Conservation (phyloP, 2,888 invertebrate species). For the Sturmia bella region DNA sequence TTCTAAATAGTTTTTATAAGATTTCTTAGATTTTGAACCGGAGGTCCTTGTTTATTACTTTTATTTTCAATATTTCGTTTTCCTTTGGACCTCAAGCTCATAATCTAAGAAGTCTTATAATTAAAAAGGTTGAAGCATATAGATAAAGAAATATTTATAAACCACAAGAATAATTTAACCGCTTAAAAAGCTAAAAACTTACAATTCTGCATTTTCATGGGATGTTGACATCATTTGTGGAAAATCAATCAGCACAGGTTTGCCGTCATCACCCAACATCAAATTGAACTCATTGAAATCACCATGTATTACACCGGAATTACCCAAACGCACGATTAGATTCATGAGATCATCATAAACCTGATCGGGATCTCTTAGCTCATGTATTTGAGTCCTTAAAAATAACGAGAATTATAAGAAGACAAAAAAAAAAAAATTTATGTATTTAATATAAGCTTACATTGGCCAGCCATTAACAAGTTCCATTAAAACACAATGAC, state of each 20-base stretch:
- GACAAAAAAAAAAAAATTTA: neutral
- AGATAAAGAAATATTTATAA: too few species aligned
- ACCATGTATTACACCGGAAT: conserved; percentile 98
- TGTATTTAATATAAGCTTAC: conserved; percentile 82
- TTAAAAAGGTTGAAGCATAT: too few species aligned
- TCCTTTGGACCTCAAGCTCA: too few species aligned
- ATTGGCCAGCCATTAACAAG: conserved; percentile 91
- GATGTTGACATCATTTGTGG: conserved; percentile 99
- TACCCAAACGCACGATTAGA: conserved; percentile 93
- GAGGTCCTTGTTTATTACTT: too few species aligned
- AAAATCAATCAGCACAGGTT: conserved; percentile 96
- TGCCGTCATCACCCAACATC: conserved; percentile 90
- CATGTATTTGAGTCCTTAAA: conserved; percentile 85
- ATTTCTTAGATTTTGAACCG: too few species aligned
- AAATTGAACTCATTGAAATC: conserved; percentile 99
- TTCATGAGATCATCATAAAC: conserved; percentile 97
- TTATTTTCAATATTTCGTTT: too few species aligned
- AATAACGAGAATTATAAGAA: neutral
- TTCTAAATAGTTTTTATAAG: too few species aligned
- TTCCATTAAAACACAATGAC: conserved; percentile 98
- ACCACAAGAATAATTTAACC: too few species aligned
- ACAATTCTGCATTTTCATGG: conserved; percentile 95
- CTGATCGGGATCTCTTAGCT: conserved; percentile 86
- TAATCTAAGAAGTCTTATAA: too few species aligned
- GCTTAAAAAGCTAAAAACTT: too few species aligned